Percentiles rank a stretch among this genome's conserved stretches.
These are phyloP conservation scores for Scaptomyza caliginosa DNA, from an alignment of 2,888 invertebrate species.

Conservation along the genomic window DNA sequence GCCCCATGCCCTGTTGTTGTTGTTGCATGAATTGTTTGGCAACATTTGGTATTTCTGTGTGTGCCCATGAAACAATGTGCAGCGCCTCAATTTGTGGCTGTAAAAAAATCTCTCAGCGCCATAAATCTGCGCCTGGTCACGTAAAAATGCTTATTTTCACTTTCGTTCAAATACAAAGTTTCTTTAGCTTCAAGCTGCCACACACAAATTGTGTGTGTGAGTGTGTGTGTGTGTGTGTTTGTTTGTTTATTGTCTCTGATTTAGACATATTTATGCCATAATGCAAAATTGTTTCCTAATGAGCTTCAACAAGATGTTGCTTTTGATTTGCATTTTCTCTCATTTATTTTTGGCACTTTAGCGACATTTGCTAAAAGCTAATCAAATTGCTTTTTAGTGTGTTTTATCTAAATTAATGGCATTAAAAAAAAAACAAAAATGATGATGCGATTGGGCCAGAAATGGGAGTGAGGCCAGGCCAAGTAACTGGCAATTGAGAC, in stretches of 20 bases:
- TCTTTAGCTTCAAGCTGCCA: too few species aligned
- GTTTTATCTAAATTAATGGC: constrained; percentile 18
- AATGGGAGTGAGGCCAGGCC: constrained; percentile 9
- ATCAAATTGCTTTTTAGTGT: constrained; percentile 1
- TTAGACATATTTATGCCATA: neutral
- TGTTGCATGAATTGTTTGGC: constrained; percentile 37
- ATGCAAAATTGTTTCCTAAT: constrained; percentile 41
- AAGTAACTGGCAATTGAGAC: neutral
- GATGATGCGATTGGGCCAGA: constrained; percentile 30
- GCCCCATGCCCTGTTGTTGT: constrained; percentile 28
- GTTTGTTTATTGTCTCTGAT: constrained; percentile 13
- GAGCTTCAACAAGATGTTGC: constrained; percentile 5
- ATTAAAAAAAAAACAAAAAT: constrained; percentile 17
- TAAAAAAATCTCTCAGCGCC: constrained; percentile 36
- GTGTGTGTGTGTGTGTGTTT: too few species aligned
- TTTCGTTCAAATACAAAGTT: constrained; percentile 54
- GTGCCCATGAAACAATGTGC: constrained; percentile 46
- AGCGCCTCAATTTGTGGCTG: constrained; percentile 27
- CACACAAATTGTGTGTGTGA: too few species aligned
- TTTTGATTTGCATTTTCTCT: constrained; percentile 6
- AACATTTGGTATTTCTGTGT: constrained; percentile 39
- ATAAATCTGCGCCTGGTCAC: constrained; percentile 66
- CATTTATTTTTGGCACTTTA: constrained; percentile 7
- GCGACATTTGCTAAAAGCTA: constrained; percentile 12
- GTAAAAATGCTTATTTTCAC: constrained; percentile 56